These are phyloP conservation scores for Nineta flava DNA, from an alignment of 2,888 invertebrate genomes.

Conservation along the genomic window DNA sequence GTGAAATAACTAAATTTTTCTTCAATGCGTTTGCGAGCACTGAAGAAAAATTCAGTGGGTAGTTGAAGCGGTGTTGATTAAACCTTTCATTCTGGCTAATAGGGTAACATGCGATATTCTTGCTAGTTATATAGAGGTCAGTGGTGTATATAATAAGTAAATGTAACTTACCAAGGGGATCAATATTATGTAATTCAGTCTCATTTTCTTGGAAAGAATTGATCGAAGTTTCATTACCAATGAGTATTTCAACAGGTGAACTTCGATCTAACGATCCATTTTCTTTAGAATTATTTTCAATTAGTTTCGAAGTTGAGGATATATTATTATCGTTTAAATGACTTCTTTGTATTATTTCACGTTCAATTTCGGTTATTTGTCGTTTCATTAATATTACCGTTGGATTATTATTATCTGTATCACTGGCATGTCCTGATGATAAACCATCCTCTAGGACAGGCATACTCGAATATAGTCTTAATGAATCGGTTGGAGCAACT, in stretches of 20 bases:
- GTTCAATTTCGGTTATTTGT: slow-evolving; percentile 57
- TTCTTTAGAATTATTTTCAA: neutral
- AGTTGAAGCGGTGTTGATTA: too few species aligned
- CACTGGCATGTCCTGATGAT: slow-evolving; percentile 86
- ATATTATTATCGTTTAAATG: slow-evolving; percentile 21
- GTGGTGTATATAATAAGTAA: neutral
- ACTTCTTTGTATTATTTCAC: slow-evolving; percentile 48
- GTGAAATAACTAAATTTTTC: too few species aligned
- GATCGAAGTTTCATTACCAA: neutral
- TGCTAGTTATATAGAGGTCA: too few species aligned
- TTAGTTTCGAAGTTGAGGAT: neutral
- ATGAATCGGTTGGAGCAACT: slow-evolving; percentile 43
- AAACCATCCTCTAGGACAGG: slow-evolving; percentile 88
- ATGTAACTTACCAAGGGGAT: slow-evolving; percentile 2
- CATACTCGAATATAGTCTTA: slow-evolving; percentile 60
- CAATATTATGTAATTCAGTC: slow-evolving; percentile 3
- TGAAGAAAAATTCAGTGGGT: too few species aligned
- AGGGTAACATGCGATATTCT: too few species aligned
- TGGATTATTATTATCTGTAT: slow-evolving; percentile 78
- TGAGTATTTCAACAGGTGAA: slow-evolving; percentile 2
- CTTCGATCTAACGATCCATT: neutral
- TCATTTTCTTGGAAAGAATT: slow-evolving; percentile 5
- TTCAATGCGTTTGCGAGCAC: too few species aligned
- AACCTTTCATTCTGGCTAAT: neutral
- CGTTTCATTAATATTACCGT: slow-evolving; percentile 47